Base-by-base conservation (phyloP, 2,797 vertebrate species). In the Eospalax fontanierii region DNA sequence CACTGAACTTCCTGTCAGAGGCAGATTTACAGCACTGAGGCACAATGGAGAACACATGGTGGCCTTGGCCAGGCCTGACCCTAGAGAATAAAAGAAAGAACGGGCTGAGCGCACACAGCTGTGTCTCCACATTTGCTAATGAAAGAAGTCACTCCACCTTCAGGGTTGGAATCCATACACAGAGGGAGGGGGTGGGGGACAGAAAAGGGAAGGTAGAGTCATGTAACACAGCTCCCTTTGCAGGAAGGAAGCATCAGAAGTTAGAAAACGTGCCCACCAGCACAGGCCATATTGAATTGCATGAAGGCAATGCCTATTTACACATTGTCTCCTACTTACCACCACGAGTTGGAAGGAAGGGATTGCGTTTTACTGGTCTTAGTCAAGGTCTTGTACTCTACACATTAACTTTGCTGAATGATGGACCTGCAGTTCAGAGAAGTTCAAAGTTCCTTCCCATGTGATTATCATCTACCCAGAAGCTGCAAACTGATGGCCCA, bases 31-130 rank as follows among this genome's bases (percentile, higher is more conserved):
- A 26, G 9, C 74, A 78, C 21, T 12, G 21, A 19, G 12, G 35
- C 19, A 26, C 26, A 21, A 18, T n/a, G 70, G 33, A 10, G 19
- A 73, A 40, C 9, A 7, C 0, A 0, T 0, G 0, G 38, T 57
- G 14, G 26, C 30, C n/a, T 33, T 63, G 65, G 26, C 15, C 10
- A 63, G n/a, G 11, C n/a, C 89, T 35, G 16, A 57, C 19, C 18
- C 6, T 0, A 80, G 40, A 78, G n/a, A 66, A 46, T n/a, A 43
- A 46, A 71, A 4, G 65, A n/a, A 66, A 74, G 26, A 57, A 11
- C 22, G 22, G 68, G 28, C 12, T 33, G 11, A 83, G 57, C 22
- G 21, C 15, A 59, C 30, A 28, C 43, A 30, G 14, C n/a, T 61
- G 35, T 35, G 43, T 81, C 30, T 83, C 16, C 35, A 59, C 40